Conservation (phyloP, 2,888 invertebrate species). For the Drosophila affinis region DNA sequence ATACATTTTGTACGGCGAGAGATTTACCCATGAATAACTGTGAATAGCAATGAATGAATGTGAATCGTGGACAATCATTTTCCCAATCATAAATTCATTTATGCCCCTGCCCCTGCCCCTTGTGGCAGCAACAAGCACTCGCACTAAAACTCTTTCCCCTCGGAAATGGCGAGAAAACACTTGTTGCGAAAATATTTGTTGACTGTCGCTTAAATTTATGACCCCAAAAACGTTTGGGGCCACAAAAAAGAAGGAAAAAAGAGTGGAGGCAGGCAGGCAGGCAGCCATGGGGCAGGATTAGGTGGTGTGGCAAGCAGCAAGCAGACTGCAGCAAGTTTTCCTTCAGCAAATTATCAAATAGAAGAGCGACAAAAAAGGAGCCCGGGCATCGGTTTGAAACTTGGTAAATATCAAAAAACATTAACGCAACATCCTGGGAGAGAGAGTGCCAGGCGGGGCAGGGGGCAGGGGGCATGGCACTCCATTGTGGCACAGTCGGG, state of each 20-base stretch:
- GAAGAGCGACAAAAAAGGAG: conserved; percentile 53
- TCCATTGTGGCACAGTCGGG: too few relatives aligned
- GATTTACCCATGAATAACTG: conserved; percentile 25
- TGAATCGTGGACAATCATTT: conserved; percentile 6
- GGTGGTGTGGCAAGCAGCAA: conserved; percentile 11
- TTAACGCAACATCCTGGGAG: conserved; percentile 47
- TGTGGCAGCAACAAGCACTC: not conserved
- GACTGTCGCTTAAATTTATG: conserved; percentile 83
- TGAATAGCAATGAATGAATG: conserved; percentile 28
- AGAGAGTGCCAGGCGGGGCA: too few relatives aligned
- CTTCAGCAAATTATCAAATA: conserved; percentile 69
- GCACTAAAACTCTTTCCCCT: conserved; percentile 4
- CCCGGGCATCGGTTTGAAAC: conserved; percentile 27
- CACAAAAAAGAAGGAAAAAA: conserved; percentile 55
- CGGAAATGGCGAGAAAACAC: conserved; percentile 62
- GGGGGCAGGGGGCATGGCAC: too few relatives aligned
- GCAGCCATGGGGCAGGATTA: conserved; percentile 31
- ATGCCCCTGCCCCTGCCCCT: not conserved
- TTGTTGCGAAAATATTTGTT: conserved; percentile 83
- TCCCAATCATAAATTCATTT: conserved; percentile 40
- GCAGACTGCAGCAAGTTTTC: conserved; percentile 52
- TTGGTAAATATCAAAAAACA: conserved; percentile 76
- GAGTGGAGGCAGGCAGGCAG: conserved; percentile 37
- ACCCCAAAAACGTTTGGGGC: conserved; percentile 56
- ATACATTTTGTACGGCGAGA: conserved; percentile 6